phyloP scores from a whole-genome alignment of 1,140 invertebrate species.

The Pseudomyrmex gracilis region DNA sequence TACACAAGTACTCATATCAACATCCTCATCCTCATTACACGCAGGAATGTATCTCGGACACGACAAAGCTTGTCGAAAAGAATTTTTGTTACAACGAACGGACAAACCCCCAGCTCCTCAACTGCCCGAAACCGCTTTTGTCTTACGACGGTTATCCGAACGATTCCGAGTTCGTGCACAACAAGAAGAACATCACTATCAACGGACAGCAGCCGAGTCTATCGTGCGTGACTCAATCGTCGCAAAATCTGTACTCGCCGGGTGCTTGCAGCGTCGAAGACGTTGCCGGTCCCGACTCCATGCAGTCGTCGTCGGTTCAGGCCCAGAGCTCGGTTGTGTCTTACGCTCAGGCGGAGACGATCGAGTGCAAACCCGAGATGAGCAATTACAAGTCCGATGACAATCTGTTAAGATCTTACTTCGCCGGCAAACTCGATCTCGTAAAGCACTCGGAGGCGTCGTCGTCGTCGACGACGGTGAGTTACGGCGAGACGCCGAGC shows the following conservation, averaged over 20 bases:
- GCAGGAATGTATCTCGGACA: conserved; percentile 2
- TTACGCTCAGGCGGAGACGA: conserved; percentile 44
- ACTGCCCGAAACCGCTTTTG: background rate
- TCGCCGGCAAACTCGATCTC: conserved; percentile 31
- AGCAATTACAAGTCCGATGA: conserved; percentile 4
- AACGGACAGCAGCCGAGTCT: conserved; percentile 6
- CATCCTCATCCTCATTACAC: conserved; percentile 15
- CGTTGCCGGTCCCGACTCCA: conserved; percentile 1
- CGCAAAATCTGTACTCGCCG: conserved; percentile 31
- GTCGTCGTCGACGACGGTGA: conserved; percentile 47
- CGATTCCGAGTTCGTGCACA: conserved; percentile 57
- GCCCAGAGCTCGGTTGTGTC: conserved; percentile 57
- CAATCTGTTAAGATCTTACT: background rate
- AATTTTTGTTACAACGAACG: too few relatives aligned
- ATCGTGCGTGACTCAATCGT: conserved; percentile 20
- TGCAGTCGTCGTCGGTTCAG: conserved; percentile 56
- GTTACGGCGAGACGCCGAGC: background rate
- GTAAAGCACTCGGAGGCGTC: conserved; percentile 45
- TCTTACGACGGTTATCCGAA: too few relatives aligned
- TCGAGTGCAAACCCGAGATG: conserved; percentile 71
- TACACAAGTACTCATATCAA: conserved; percentile 14
- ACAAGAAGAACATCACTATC: too few relatives aligned
- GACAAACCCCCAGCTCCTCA: too few relatives aligned
- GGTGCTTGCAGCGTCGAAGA: conserved; percentile 8
- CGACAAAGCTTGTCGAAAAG: too few relatives aligned